Conservation (phyloP, 2,113 vertebrate species). For the Syngnathus typhle region DNA sequence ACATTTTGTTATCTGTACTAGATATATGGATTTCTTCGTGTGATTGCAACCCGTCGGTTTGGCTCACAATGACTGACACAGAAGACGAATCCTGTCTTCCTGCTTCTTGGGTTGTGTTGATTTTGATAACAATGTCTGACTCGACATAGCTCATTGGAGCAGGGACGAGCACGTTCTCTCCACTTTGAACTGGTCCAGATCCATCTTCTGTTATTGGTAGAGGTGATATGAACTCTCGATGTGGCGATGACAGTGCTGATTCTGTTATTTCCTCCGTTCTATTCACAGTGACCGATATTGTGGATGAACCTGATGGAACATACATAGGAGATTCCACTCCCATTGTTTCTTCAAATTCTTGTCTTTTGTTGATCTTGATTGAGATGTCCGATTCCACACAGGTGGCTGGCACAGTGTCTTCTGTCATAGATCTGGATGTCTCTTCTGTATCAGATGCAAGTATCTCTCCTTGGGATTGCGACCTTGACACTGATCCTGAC, state of each 20-base stretch:
- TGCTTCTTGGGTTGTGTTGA: conserved; percentile 1
- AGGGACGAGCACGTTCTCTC: not conserved
- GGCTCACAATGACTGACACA: not conserved
- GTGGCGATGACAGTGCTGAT: not conserved
- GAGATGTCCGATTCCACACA: not conserved
- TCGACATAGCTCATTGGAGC: not conserved
- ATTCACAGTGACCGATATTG: conserved; percentile 3
- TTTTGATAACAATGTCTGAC: conserved; percentile 5
- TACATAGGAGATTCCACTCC: not conserved
- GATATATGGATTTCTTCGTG: conserved; percentile 5
- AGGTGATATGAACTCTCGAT: not conserved
- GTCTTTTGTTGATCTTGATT: conserved; percentile 7
- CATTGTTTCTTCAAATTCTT: not conserved
- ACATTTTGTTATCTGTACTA: not conserved
- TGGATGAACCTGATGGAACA: not conserved
- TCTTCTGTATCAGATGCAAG: not conserved
- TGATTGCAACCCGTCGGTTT: conserved; percentile 5
- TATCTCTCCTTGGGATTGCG: not conserved
- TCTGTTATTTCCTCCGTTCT: not conserved
- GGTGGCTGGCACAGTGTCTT: not conserved
- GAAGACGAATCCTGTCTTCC: conserved; percentile 3
- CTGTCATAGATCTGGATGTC: not conserved
- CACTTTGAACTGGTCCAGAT: not conserved
- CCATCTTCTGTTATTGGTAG: not conserved
- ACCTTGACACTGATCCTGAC: not conserved